Base-by-base conservation (phyloP, 2,888 invertebrate genomes). In the Thumatha senex region DNA sequence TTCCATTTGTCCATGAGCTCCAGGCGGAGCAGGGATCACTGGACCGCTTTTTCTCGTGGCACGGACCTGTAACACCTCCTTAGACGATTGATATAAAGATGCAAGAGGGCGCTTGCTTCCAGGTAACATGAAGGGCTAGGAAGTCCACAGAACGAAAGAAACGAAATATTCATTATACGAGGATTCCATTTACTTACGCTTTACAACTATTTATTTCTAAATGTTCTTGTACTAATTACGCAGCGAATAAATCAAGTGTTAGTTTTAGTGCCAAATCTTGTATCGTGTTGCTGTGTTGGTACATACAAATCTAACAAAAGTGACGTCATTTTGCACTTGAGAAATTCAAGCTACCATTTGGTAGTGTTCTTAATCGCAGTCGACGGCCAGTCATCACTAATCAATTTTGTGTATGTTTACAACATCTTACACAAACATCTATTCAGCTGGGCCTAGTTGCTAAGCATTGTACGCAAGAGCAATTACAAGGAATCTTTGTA, bases 331-430 rank as follows among this genome's bases (percentile, higher is more conserved):
- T 71, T 52, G 60, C 66, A 67, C 74, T 76, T 76, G 63, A 74
- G 74, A 75, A 79, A 81, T 75, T 69, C 67, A 64, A 63, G 59
- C 55, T 62, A 74, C 77, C 72, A 72, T 57, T 71, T 62, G 58
- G 51, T 54, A 51, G 57, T 57, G 70, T 65, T 69, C 74, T 69
- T 75, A 80, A 82, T 81, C 63, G 63, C 56, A 58, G 61, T 58
- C 67, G 81, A 74, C 78, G 58, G 61, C 60, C 70, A 76, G 70
- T 76, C 79, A 73, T 76, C 80, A 74, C 72, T 71, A 71, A 74
- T 77, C 74, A 74, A 72, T 76, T 72, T 72, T 58, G 65, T 44
- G 57, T 67, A 62, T 67, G 70, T 70, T 63, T 56, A 57, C 51
- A 44, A 51, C 50, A 63, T 70, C 69, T 57, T 69, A 55, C 61